phyloP scores from a whole-genome alignment of 2,888 invertebrate genomes.

The Rhamnusium bicolor region DNA sequence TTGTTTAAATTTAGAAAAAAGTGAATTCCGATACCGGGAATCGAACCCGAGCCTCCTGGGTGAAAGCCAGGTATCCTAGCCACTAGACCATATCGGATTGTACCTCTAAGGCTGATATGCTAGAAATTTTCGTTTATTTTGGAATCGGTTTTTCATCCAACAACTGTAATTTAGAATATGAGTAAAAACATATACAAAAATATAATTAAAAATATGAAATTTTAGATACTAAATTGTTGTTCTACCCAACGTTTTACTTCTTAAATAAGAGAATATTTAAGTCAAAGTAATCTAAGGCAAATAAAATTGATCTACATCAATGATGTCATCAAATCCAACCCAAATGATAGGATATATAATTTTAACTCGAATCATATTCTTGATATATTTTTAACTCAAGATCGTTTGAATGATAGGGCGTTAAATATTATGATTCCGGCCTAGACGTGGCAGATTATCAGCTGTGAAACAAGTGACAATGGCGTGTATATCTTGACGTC shows the following conservation, averaged over 20 bases:
- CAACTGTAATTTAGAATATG: too few species aligned
- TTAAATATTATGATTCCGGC: constrained; percentile 30
- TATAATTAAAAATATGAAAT: too few species aligned
- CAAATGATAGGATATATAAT: not conserved
- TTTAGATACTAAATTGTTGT: not conserved
- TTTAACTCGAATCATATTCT: not conserved
- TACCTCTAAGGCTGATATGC: too few species aligned
- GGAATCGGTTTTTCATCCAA: too few species aligned
- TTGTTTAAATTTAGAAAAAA: too few species aligned
- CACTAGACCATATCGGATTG: constrained; percentile 73
- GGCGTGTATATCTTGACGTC: constrained; percentile 53
- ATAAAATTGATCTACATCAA: not conserved
- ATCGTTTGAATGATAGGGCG: constrained; percentile 14
- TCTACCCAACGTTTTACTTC: too few species aligned
- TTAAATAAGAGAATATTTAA: not conserved
- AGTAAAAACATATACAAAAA: too few species aligned
- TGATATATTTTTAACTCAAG: constrained; percentile 10
- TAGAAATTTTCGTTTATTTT: too few species aligned
- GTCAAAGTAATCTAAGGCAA: not conserved
- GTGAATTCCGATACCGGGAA: constrained; percentile 77
- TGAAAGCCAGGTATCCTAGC: constrained; percentile 77
- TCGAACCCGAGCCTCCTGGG: constrained; percentile 78
- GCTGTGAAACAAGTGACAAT: constrained; percentile 52
- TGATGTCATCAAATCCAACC: not conserved
- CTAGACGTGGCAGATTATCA: constrained; percentile 46